phyloP scores from a whole-genome alignment of 2,113 vertebrate species.

The Thalassarche chlororhynchos region DNA sequence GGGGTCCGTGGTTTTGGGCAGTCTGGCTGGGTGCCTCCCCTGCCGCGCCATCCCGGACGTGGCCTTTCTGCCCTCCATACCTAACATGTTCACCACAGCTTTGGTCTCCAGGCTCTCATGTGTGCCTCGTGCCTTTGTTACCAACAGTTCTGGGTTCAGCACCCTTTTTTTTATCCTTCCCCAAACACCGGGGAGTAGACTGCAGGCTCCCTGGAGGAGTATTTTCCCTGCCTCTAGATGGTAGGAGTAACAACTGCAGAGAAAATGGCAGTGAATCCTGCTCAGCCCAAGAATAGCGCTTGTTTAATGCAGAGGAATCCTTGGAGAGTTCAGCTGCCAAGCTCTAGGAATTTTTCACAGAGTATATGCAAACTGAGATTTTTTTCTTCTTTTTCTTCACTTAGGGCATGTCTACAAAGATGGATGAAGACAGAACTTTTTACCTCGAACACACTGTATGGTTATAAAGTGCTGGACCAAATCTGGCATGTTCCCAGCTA shows the following conservation, averaged over 20 bases:
- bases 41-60: accelerated
- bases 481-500: neutral
- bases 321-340: neutral
- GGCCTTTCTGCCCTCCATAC: neutral
- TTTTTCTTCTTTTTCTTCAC: neutral
- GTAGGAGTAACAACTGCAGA: neutral
- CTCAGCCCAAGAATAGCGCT: neutral
- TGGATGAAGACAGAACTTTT: neutral
- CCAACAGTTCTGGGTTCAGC: neutral
- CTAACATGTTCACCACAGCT: accelerated
- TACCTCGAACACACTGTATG: neutral
- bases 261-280: neutral
- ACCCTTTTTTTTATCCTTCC: neutral
- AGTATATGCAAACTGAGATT: neutral
- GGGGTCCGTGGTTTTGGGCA: accelerated
- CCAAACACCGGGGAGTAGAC: neutral
- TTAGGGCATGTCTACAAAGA: neutral
- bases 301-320: neutral
- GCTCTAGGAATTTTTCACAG: slow-evolving; percentile 1
- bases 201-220: neutral
- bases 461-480: neutral
- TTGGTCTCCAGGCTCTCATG: neutral
- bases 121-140: neutral
- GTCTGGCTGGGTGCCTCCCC: no score
- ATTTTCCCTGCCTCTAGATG: neutral